Base-by-base conservation (phyloP, 2,888 invertebrate species). In the Cantharis lateralis region DNA sequence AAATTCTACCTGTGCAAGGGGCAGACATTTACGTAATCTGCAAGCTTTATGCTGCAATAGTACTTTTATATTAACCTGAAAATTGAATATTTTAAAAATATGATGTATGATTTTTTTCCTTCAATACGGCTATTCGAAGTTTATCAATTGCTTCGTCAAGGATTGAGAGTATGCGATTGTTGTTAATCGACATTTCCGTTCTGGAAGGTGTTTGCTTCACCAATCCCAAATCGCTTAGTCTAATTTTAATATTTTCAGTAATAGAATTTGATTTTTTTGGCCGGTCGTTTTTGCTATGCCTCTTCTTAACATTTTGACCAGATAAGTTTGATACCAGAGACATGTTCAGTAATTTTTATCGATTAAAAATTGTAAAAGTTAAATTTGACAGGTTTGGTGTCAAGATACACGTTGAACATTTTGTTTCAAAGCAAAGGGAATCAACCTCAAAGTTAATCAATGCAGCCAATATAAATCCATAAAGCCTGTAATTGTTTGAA, bases 91-190 rank as follows among this genome's bases (percentile, higher is more conserved):
- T 10, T 62, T 63, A 16, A 16, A 11, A 2, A 16, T 63, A 9
- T 24, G 9, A 9, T 9, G 4, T n/a, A 48, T 7, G 9, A 48
- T 7, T 7, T n/a, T 9, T 2, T n/a, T 5, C n/a, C 7, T n/a
- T n/a, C n/a, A 48, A 70, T 71, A 68, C 76, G 11, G 66, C 64
- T 62, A 74, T n/a, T 63, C 73, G 18, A 28, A 71, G 71, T 69
- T 73, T 71, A 10, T 62, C 16, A 5, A 76, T 68, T 10, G 64
- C 24, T 32, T 26, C 48, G 16, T 63, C 64, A 3, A 76, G 61
- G 18, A 78, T n/a, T 89, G 89, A 0, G 88, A 88, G 0, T 87
- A 85, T 26, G 84, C 89, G 89, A 81, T 0, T 80, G 79, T 13
- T 48, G 4, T 71, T 62, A 63, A 79, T 78, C 11, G 24, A n/a